These are phyloP conservation scores for Delia radicum DNA, from an alignment of 1,140 invertebrate genomes.

Conservation along the genomic window DNA sequence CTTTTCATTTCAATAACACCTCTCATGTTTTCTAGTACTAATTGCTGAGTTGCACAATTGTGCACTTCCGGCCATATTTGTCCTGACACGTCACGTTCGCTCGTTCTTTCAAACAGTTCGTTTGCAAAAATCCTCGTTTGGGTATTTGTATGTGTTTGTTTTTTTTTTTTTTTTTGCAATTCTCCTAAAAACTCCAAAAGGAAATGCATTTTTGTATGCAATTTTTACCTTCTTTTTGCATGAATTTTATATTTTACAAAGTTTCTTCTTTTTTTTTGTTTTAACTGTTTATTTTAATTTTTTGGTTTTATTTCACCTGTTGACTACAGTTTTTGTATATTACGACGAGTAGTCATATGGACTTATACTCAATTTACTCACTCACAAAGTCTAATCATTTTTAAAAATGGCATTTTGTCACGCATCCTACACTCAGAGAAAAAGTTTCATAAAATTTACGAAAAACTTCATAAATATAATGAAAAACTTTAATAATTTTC, in stretches of 20 bases:
- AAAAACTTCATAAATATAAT: no score
- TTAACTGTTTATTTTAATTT: conserved; percentile 4
- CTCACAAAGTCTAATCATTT: conserved; percentile 46
- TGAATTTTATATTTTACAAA: not conserved
- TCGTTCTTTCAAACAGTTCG: not conserved
- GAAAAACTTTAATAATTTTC: no score
- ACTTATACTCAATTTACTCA: conserved; percentile 11
- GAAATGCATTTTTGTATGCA: conserved; percentile 34
- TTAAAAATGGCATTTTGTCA: conserved; percentile 55
- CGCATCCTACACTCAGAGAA: no score
- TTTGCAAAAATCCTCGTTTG: not conserved
- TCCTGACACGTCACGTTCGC: conserved; percentile 26
- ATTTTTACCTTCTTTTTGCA: conserved; percentile 26
- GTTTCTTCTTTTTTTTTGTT: not conserved
- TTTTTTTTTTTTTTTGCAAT: no score
- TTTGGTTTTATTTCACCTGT: conserved; percentile 14
- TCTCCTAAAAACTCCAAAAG: not conserved
- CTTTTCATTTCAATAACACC: conserved; percentile 1
- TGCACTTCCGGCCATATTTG: conserved; percentile 55
- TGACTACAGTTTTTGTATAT: not conserved
- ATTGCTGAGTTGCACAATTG: conserved; percentile 55
- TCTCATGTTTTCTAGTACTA: conserved; percentile 34
- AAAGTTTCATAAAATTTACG: no score
- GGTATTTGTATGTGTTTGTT: no score
- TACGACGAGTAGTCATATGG: not conserved